A percentile compares a stretch with the other conserved stretches of the same genome.
These are phyloP conservation scores for Oxyruncus cristatus DNA, from an alignment of 2,113 vertebrate genomes.

Conservation along the genomic window DNA sequence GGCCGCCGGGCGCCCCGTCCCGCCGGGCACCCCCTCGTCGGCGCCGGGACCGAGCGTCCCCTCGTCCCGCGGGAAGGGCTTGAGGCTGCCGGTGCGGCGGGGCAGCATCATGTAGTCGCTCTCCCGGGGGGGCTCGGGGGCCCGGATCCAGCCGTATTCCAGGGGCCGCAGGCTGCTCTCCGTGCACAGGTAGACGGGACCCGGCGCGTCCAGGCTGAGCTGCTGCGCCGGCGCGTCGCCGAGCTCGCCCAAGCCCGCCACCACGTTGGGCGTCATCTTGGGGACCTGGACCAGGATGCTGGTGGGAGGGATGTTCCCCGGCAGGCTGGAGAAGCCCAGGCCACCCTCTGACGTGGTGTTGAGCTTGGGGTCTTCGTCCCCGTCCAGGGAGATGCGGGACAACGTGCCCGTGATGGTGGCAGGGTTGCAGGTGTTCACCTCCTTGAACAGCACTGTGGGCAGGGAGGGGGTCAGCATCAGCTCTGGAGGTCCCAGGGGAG, in stretches of 20 bases:
- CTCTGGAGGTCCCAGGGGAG: rapidly evolving
- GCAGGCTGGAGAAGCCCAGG: constrained; percentile 90
- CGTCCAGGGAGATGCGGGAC: constrained; percentile 95
- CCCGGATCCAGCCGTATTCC: constrained; percentile 85
- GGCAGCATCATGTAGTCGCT: constrained; percentile 98
- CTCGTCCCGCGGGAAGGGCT: constrained; percentile 83
- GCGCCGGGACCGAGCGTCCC: constrained; percentile 80
- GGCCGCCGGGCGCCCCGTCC: constrained; percentile 76
- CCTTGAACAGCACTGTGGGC: constrained; percentile 92
- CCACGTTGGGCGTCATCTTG: constrained; percentile 75
- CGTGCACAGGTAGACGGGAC: constrained; percentile 91
- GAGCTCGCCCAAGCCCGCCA: constrained; percentile 83
- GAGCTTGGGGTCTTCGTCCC: constrained; percentile 94
- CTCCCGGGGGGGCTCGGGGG: constrained; percentile 78
- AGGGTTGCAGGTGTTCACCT: constrained; percentile 95
- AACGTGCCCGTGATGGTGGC: constrained; percentile 96
- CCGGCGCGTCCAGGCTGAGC: constrained; percentile 81
- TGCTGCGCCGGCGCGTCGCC: constrained; percentile 81
- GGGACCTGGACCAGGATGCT: constrained; percentile 88
- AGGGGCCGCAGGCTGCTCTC: constrained; percentile 85
- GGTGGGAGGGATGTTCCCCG: constrained; percentile 92
- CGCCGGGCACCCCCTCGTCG: constrained; percentile 83
- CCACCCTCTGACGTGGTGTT: constrained; percentile 84
- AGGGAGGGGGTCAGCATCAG: neutral
- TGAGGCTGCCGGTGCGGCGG: constrained; percentile 89